Evolutionary conservation across 2,888 invertebrate genomes (phyloP), one percentile per base, ranked within the genome.

Genomic region (Aphidoletes aphidimyza): DNA sequence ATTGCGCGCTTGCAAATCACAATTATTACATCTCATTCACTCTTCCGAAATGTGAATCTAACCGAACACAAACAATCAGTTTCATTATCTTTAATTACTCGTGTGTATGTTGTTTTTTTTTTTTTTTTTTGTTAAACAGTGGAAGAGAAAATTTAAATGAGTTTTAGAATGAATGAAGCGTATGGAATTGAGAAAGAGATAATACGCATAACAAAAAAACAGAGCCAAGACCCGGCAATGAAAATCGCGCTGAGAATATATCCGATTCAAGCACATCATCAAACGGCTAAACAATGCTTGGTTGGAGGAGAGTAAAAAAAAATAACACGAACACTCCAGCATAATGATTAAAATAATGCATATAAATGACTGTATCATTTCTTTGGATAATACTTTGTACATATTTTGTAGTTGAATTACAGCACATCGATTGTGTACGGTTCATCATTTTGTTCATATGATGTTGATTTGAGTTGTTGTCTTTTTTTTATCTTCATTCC

Each of bases 31-130:
- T 69, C 30, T 14, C 69, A 69, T 69, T 69, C 69, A 69, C 30
- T 69, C 34, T 30, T 14, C n/a, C 8, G 30, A 69, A n/a, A 69
- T 69, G 17, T 30, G n/a, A n/a, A n/a, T n/a, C n/a, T 69, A 5
- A 69, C 34, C 69, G 2, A 30, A 69, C 17, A 30, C 14, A 9
- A 42, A 30, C 69, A 69, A 69, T 69, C 69, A 34, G 26, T 30
- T 69, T 69, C 69, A 69, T 69, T 69, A 69, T 69, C 69, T 69
- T 69, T 69, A 69, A 69, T 69, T 69, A 69, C 69, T 69, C 54
- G n/a, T 54, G 3, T 54, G 17, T 47, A 11, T 47, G 2, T 47
- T 17, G 9, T 17, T 47, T 19, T 11, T 19, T 47, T 47, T 17
- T 47, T 6, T 47, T 19, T 47, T 19, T 47, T 17, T 47, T 47